phyloP scores from a whole-genome alignment of 2,888 invertebrate species.

The Galerucella nymphaeae region DNA sequence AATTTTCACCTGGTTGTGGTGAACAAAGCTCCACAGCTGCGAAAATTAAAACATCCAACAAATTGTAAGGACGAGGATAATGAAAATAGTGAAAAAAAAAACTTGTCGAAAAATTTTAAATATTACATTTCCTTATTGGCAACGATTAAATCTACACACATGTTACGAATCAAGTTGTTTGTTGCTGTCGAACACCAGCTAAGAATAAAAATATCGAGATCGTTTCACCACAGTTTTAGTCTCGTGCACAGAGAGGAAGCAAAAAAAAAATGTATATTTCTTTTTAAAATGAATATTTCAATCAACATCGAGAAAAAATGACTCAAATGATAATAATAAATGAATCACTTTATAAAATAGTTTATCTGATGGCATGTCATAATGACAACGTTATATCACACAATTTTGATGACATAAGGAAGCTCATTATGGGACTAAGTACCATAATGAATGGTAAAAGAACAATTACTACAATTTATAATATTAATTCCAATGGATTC shows the following conservation, averaged over 20 bases:
- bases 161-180: conserved; percentile 13
- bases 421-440: too few species aligned
- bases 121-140: conserved; percentile 17
- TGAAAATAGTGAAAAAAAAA: background rate
- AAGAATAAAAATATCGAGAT: conserved; percentile 32
- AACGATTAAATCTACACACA: conserved; percentile 10
- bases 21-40: background rate
- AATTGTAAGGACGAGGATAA: background rate
- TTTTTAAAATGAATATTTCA: background rate
- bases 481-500: too few species aligned
- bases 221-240: conserved; percentile 5
- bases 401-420: too few species aligned
- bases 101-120: conserved; percentile 9
- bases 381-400: too few species aligned
- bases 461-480: too few species aligned
- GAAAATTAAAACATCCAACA: conserved; percentile 1
- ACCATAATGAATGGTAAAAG: too few species aligned
- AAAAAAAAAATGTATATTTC: background rate
- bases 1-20: background rate
- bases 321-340: too few species aligned
- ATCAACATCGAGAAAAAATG: background rate
- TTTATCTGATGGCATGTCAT: too few species aligned
- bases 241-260: background rate
- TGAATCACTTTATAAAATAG: too few species aligned
- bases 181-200: conserved; percentile 21